A percentile compares a stretch with the other conserved stretches of the same genome.
phyloP scores from a whole-genome alignment of 2,797 vertebrate species.

The Sebastes melanostomus region DNA sequence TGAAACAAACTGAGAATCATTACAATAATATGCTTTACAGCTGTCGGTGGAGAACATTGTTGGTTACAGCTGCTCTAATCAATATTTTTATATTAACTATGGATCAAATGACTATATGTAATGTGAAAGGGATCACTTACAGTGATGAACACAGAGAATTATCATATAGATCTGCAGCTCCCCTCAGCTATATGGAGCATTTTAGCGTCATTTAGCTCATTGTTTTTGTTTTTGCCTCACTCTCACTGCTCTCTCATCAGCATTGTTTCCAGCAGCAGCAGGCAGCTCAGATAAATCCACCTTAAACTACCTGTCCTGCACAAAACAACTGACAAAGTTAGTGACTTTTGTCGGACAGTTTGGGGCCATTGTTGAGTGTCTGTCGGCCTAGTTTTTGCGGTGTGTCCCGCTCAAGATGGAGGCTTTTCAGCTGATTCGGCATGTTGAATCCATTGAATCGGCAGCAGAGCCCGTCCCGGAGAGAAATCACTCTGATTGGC shows the following conservation, averaged over 20 bases:
- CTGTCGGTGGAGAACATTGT: background rate
- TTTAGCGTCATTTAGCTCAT: background rate
- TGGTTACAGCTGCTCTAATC: background rate
- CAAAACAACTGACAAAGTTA: background rate
- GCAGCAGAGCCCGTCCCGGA: no score
- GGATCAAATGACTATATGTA: background rate
- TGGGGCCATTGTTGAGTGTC: no score
- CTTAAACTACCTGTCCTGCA: no score
- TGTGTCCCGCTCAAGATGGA: no score
- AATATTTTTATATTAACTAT: background rate
- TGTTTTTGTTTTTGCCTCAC: background rate
- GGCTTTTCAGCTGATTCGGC: no score
- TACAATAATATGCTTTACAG: background rate
- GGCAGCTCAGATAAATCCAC: background rate
- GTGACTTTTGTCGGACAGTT: background rate
- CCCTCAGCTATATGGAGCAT: background rate
- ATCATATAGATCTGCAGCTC: accelerated
- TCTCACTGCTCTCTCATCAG: background rate
- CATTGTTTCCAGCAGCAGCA: background rate
- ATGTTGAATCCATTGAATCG: no score
- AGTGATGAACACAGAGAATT: background rate
- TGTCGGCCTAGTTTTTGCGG: no score
- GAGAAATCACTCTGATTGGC: no score
- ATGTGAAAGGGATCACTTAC: background rate
- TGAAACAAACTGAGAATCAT: background rate